Percentiles rank a stretch among this genome's conserved stretches.
phyloP scores from a whole-genome alignment of 1,140 invertebrate genomes.

The Drosophila ananassae region DNA sequence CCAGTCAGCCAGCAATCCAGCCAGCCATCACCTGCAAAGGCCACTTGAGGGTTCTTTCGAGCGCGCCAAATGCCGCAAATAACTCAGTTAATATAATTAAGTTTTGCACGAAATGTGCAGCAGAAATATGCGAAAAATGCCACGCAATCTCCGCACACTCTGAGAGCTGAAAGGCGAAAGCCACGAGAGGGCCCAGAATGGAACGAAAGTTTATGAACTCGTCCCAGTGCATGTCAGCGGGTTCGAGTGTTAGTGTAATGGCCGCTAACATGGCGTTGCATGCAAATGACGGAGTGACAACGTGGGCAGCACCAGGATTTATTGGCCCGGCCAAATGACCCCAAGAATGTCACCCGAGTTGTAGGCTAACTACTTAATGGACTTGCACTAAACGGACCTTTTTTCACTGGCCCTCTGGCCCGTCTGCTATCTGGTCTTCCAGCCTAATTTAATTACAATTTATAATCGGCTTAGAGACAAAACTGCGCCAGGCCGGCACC shows the following conservation, averaged over 20 bases:
- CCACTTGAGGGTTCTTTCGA: slow-evolving; percentile 18
- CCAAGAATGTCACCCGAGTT: too few species aligned
- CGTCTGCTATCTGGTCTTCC: slow-evolving; percentile 5
- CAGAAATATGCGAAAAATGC: slow-evolving; percentile 79
- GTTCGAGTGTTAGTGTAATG: slow-evolving; percentile 13
- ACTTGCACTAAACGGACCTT: too few species aligned
- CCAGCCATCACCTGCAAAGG: slow-evolving; percentile 5
- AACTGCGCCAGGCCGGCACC: slow-evolving; percentile 20
- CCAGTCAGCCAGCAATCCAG: background rate
- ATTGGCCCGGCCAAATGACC: slow-evolving; percentile 33
- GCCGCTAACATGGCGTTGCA: slow-evolving; percentile 38
- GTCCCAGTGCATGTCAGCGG: slow-evolving; percentile 55
- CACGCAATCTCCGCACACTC: slow-evolving; percentile 67
- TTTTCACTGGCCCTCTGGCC: too few species aligned
- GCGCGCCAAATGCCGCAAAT: slow-evolving; percentile 82
- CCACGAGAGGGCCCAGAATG: slow-evolving; percentile 27
- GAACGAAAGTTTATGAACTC: slow-evolving; percentile 73
- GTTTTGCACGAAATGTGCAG: slow-evolving; percentile 81
- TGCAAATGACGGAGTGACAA: slow-evolving; percentile 63
- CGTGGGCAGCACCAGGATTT: slow-evolving; percentile 51
- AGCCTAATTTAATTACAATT: slow-evolving; percentile 63
- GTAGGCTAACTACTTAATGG: too few species aligned
- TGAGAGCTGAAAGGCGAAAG: slow-evolving; percentile 17
- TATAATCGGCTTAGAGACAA: slow-evolving; percentile 64
- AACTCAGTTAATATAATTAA: slow-evolving; percentile 83